Evolutionary conservation across 2,888 invertebrate species (phyloP).

Genomic region (Oegoconia quadripuncta): DNA sequence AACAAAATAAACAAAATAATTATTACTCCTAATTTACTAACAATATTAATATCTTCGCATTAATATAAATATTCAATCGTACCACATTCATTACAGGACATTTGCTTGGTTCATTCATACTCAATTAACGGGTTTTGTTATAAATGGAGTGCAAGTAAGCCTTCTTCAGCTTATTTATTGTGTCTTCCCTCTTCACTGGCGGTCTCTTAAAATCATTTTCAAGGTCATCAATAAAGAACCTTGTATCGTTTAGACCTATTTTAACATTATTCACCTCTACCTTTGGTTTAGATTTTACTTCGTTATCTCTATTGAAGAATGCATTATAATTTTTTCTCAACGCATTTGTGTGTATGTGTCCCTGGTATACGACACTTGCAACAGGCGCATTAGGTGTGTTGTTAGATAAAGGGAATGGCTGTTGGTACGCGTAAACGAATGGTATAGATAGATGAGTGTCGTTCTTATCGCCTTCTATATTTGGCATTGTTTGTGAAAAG

Average conservation of each 20-base stretch:
- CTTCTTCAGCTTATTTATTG: too few relatives aligned
- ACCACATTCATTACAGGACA: too few relatives aligned
- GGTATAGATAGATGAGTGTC: constrained; percentile 34
- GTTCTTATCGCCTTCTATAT: constrained; percentile 21
- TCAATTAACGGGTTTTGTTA: too few relatives aligned
- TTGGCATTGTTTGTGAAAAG: constrained; percentile 10
- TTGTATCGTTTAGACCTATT: constrained; percentile 22
- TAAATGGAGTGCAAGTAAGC: too few relatives aligned
- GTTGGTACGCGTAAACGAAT: constrained; percentile 42
- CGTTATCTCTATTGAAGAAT: constrained; percentile 4
- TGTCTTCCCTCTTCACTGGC: too few relatives aligned
- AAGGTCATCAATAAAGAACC: constrained; percentile 41
- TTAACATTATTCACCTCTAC: constrained; percentile 10
- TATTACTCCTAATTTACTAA: too few relatives aligned
- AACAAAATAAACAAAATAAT: too few relatives aligned
- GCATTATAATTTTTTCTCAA: constrained; percentile 5
- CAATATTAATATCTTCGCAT: too few relatives aligned
- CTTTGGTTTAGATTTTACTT: too few relatives aligned
- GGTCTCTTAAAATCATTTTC: constrained; percentile 17
- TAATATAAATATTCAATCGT: too few relatives aligned
- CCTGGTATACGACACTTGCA: constrained; percentile 39
- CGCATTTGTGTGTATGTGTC: constrained; percentile 38
- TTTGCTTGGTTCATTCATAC: too few relatives aligned
- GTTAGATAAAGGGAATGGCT: constrained; percentile 21
- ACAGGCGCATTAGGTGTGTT: constrained; percentile 22